These are phyloP conservation scores for Caenorhabditis zanzibari DNA, from an alignment of 2,888 invertebrate species.

Conservation along the genomic window DNA sequence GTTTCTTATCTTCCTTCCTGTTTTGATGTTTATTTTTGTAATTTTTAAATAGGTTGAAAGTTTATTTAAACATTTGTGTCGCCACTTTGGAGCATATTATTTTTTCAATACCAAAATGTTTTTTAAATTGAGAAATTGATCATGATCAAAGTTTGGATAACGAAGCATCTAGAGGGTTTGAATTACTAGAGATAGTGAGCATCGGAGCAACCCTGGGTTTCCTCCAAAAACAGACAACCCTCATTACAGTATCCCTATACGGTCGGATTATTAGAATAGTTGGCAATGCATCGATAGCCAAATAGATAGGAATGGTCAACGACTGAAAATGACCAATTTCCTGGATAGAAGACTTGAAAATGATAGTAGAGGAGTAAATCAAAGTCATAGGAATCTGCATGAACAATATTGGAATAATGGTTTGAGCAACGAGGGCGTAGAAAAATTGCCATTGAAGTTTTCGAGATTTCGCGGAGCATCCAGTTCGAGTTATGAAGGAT, in stretches of 20 bases:
- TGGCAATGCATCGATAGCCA: conserved; percentile 12
- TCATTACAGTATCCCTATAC: conserved; percentile 21
- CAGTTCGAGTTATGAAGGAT: background rate
- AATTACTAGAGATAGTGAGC: background rate
- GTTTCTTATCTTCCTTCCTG: background rate
- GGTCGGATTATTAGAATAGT: conserved; percentile 23
- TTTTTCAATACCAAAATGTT: too few species aligned
- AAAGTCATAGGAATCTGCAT: conserved; percentile 17
- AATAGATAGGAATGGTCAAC: conserved; percentile 5
- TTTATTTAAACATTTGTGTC: too few species aligned
- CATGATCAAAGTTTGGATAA: background rate
- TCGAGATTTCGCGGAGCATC: background rate
- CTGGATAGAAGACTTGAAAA: background rate
- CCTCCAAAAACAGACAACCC: background rate
- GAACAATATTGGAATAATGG: conserved; percentile 21
- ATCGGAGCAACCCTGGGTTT: background rate
- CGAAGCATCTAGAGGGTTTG: background rate
- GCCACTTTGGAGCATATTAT: too few species aligned
- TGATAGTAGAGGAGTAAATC: conserved; percentile 3
- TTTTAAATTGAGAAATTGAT: background rate
- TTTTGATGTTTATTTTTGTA: background rate
- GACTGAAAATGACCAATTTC: background rate
- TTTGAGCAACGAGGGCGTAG: conserved; percentile 26
- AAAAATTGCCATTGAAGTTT: conserved; percentile 40
- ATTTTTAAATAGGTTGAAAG: too few species aligned